Percentiles rank a stretch among this genome's conserved stretches.
Evolutionary conservation across 2,797 vertebrate genomes (phyloP).

Genomic region (Ciconia nigra): DNA sequence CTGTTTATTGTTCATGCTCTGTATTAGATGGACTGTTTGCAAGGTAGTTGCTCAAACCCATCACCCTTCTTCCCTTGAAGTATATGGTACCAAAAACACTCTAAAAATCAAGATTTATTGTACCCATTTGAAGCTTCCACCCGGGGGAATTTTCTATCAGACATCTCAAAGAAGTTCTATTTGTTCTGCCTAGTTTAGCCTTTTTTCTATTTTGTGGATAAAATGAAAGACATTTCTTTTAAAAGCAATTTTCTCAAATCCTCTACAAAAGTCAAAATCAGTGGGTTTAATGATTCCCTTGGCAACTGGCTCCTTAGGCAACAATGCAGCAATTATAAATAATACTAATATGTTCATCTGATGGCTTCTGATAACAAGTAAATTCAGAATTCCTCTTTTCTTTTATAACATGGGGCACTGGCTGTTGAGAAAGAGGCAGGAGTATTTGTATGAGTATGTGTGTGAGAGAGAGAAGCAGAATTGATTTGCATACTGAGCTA

Average conservation of each 20-base stretch:
- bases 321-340: slow-evolving; percentile 59
- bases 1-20: neutral
- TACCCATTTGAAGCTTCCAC: slow-evolving; percentile 49
- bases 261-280: slow-evolving; percentile 52
- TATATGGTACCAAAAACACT: slow-evolving; percentile 22
- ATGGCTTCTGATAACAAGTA: slow-evolving; percentile 43
- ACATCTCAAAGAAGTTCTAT: slow-evolving; percentile 67
- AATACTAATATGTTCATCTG: slow-evolving; percentile 37
- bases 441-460: neutral
- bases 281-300: slow-evolving; percentile 61
- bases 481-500: neutral
- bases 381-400: neutral
- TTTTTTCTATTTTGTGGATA: slow-evolving; percentile 62
- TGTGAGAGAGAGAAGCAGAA: neutral
- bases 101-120: slow-evolving; percentile 67
- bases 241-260: slow-evolving; percentile 70
- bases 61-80: slow-evolving; percentile 1
- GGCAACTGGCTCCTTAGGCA: slow-evolving; percentile 44
- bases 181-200: slow-evolving; percentile 74
- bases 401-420: neutral
- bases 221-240: slow-evolving; percentile 67
- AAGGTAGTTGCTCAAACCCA: neutral
- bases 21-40: neutral
- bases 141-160: slow-evolving; percentile 60
- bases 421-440: neutral